A percentile compares a stretch with the other conserved stretches of the same genome.
Conservation (phyloP, 2,113 vertebrate species). For the Cololabis saira region DNA sequence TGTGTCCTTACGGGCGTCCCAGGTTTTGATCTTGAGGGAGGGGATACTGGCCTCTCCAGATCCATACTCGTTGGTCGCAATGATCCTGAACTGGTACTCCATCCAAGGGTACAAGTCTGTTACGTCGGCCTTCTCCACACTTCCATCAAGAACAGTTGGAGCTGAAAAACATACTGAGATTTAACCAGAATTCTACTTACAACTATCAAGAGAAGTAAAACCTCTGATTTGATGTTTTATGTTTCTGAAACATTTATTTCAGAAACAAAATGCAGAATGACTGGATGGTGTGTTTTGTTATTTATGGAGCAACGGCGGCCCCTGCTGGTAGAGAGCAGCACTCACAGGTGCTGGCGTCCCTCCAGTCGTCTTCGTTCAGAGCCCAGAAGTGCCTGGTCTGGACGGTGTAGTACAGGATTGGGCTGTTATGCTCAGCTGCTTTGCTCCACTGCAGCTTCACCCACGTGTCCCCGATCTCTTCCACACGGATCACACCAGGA, state of each 20-base stretch:
- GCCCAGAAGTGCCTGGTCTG: constrained; percentile 87
- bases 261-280: too few species aligned
- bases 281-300: not conserved
- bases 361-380: constrained; percentile 91
- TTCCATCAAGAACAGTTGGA: constrained; percentile 88
- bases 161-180: constrained; percentile 72
- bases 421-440: constrained; percentile 92
- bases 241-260: too few species aligned
- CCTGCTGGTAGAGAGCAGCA: constrained; percentile 40
- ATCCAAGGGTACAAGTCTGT: constrained; percentile 94
- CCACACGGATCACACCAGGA: constrained; percentile 90
- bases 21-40: constrained; percentile 91
- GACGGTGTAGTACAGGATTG: constrained; percentile 90
- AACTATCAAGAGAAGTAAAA: too few species aligned
- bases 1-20: constrained; percentile 86
- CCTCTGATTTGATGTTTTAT: too few species aligned
- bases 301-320: not conserved
- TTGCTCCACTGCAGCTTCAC: constrained; percentile 91
- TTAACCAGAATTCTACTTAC: too few species aligned
- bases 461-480: constrained; percentile 89
- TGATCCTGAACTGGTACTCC: constrained; percentile 95
- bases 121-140: constrained; percentile 86
- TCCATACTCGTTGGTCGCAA: constrained; percentile 91
- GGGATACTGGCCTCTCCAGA: constrained; percentile 93
- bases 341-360: constrained; percentile 90